Percentiles rank a stretch among this genome's conserved stretches.
Evolutionary conservation across 2,113 vertebrate genomes (phyloP).

Genomic region (Sander lucioperca): DNA sequence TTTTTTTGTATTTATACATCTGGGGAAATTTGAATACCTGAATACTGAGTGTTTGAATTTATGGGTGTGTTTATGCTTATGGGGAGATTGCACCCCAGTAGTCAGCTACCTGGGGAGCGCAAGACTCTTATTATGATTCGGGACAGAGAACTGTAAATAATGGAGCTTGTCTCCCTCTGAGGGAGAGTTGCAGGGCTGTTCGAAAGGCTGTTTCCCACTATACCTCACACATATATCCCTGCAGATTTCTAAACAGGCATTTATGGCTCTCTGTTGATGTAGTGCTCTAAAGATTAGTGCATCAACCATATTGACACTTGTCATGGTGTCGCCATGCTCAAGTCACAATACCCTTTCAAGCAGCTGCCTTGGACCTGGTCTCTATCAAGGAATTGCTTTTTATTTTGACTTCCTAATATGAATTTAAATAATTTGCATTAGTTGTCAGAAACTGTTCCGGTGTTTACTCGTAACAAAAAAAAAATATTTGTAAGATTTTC

Average conservation of each 20-base stretch:
- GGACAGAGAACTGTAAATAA: conserved; percentile 82
- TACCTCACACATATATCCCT: conserved; percentile 61
- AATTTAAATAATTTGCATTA: neutral
- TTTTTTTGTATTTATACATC: conserved; percentile 45
- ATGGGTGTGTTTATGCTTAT: conserved; percentile 79
- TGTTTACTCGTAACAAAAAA: conserved; percentile 28
- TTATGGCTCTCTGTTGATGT: conserved; percentile 64
- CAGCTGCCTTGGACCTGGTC: neutral
- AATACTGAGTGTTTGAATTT: conserved; percentile 78
- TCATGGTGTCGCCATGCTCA: conserved; percentile 23
- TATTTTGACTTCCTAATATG: conserved; percentile 3
- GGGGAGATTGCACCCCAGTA: conserved; percentile 79
- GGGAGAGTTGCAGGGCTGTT: conserved; percentile 60
- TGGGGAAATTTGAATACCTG: conserved; percentile 71
- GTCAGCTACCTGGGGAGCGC: conserved; percentile 70
- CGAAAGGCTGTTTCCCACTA: conserved; percentile 60
- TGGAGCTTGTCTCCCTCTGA: conserved; percentile 61
- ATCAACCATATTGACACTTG: conserved; percentile 49
- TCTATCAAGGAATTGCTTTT: conserved; percentile 16
- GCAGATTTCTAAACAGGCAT: conserved; percentile 64
- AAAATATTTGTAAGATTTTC: neutral
- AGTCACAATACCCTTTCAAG: conserved; percentile 26
- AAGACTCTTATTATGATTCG: conserved; percentile 82
- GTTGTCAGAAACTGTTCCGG: neutral
- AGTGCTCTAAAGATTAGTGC: conserved; percentile 59